Evolutionary conservation across 2,113 vertebrate species (phyloP), one percentile per base, ranked within the genome.

Genomic region (Triplophysa siluroides): DNA sequence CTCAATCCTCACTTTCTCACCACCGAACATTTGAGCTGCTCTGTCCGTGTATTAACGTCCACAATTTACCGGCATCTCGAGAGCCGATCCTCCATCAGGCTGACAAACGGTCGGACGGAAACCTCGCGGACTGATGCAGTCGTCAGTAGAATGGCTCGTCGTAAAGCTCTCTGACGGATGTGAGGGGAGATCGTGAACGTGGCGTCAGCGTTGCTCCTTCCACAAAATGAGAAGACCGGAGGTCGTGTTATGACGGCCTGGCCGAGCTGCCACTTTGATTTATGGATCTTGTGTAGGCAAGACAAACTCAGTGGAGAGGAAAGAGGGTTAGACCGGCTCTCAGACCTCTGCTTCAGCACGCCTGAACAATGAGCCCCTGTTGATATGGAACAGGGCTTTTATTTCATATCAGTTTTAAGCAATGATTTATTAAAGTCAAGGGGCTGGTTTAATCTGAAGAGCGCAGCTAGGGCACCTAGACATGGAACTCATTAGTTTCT

Each of bases 101-200:
- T 80, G 69, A 80, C 45, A 63, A 41, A 80, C 47, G 61, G 45
- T 62, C 21, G 47, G 23, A 29, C 9, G 9, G 21, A 56, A 81
- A 58, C 18, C 43, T 33, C 14, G 2, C 13, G 19, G 43, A 38
- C 58, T 60, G 26, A 64, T 61, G n/a, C 9, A 12, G n/a, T 24
- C 6, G 1, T n/a, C 43, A n/a, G 61, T 16, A 14, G 23, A 66
- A 4, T 4, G 1, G 60, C 14, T 6, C 50, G 61, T 76, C 63
- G n/a, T 76, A 76, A 81, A 81, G 41, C 41, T 52, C 10, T 19
- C 62, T 67, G 72, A 82, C 79, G 13, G 62, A 83, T 86, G 79
- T 61, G 52, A 60, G 7, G 24, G 7, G n/a, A 23, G 52, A 61
- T 66, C 29, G 63, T 70, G 67, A 70, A 47, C 13, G 45, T 21